Percentiles rank a stretch among this genome's conserved stretches.
phyloP scores from a whole-genome alignment of 2,113 vertebrate genomes.

The Erythrocercus mccallii region DNA sequence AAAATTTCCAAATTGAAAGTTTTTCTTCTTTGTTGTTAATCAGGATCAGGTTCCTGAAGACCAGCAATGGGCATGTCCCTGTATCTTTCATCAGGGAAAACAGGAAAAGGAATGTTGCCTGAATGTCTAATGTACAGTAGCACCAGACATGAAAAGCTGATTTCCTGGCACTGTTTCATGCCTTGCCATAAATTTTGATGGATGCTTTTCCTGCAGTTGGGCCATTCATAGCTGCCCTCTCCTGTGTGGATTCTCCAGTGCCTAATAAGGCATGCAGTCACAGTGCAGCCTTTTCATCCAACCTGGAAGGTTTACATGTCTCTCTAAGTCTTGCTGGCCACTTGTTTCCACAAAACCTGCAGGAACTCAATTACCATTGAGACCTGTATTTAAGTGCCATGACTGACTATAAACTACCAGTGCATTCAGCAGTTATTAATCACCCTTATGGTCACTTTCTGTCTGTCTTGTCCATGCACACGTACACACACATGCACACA shows the following conservation, averaged over 20 bases:
- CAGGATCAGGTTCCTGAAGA: not conserved
- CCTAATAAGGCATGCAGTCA: not conserved
- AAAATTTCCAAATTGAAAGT: not conserved
- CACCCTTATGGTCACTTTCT: not conserved
- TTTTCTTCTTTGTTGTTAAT: not conserved
- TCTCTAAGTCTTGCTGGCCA: not conserved
- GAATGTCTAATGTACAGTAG: not conserved
- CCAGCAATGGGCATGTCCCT: not conserved
- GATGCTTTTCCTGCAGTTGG: not conserved
- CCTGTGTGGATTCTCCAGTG: not conserved
- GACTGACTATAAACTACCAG: not conserved
- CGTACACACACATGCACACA: not conserved
- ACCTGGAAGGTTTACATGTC: not conserved
- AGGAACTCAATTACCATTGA: not conserved
- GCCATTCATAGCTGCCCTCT: not conserved
- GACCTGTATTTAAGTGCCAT: not conserved
- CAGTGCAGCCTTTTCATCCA: not conserved
- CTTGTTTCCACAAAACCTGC: not conserved
- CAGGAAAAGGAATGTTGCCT: rapidly evolving
- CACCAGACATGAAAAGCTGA: not conserved
- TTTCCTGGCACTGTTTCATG: not conserved
- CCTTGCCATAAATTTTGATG: not conserved
- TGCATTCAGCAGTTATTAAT: not conserved
- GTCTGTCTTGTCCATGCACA: not conserved
- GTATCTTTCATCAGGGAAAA: not conserved